Evolutionary conservation across 2,888 invertebrate species (phyloP), one percentile per base, ranked within the genome.

Genomic region (Mesodorylaimus sp.): DNA sequence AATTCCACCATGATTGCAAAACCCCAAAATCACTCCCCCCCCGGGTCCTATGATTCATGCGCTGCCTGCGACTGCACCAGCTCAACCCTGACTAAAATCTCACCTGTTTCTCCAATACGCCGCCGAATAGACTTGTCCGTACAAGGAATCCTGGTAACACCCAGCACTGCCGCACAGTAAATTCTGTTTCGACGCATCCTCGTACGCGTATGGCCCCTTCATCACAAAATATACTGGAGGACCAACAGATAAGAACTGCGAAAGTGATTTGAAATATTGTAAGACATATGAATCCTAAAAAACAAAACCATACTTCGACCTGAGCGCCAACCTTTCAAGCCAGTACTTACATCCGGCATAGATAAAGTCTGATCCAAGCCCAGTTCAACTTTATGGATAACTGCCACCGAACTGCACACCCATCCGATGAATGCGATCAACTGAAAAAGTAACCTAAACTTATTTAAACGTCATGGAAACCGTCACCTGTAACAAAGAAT

Each of bases 351-450:
- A 64, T 86, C 81, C 0, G 95, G 91, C 87, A 97, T 91, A 1
- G 93, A 85, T 1, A 97, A 75, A 63, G 89, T 86, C 68, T 95
- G 91, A 68, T 99, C 89, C 19, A 97, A 72, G 0, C 97, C 97
- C 53, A 97, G 79, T 54, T 85, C 83, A 55, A 97, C 80, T 63
- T 82, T 79, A 1, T 86, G 84, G 2, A 86, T 77, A n/a, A 89
- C 80, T 0, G 87, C 80, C 32, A 89, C 76, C 21, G 87, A 87
- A 0, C 80, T 76, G 64, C 88, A 86, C 19, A 89, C 75, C 84
- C 87, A 89, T 1, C 81, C 85, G 61, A 83, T 82, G 76, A 95
- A 95, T 45, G 91, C 73, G 77, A 91, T 78, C 39, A 87, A 79
- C 60, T 60, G 42, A 50, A 56, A 50, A 48, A n/a, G n/a, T n/a